These are phyloP conservation scores for Drosophila lacicola DNA, from an alignment of 2,888 invertebrate genomes.

Conservation along the genomic window DNA sequence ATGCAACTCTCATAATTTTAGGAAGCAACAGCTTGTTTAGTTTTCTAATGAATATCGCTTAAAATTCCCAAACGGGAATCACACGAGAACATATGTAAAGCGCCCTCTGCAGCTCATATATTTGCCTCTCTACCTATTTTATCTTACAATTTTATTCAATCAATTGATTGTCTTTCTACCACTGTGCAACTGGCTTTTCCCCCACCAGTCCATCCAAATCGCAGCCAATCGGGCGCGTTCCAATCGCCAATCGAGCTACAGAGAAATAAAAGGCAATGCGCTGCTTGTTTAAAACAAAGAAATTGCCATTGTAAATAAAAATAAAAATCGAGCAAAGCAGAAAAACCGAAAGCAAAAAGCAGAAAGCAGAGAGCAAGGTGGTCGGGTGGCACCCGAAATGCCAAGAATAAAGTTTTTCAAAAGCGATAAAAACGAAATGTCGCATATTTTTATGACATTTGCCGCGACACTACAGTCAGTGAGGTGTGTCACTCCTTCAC, in stretches of 20 bases:
- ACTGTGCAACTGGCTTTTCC: conserved; percentile 23
- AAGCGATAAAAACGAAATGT: conserved; percentile 86
- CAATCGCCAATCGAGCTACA: conserved; percentile 74
- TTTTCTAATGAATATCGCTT: too few relatives aligned
- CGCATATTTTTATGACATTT: conserved; percentile 86
- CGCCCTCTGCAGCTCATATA: too few relatives aligned
- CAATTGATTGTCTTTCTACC: neutral
- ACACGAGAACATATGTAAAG: too few relatives aligned
- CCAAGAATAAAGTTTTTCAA: conserved; percentile 84
- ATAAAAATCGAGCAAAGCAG: conserved; percentile 49
- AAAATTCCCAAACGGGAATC: too few relatives aligned
- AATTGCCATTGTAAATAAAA: conserved; percentile 80
- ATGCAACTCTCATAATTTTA: too few relatives aligned
- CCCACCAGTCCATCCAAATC: conserved; percentile 52
- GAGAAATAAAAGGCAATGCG: conserved; percentile 81
- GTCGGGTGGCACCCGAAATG: conserved; percentile 46
- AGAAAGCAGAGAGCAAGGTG: conserved; percentile 37
- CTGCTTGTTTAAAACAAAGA: conserved; percentile 81
- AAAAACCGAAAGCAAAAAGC: conserved; percentile 12
- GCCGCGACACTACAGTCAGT: conserved; percentile 53
- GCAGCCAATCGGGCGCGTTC: conserved; percentile 77
- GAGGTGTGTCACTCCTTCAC: conserved; percentile 41
- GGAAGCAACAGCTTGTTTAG: too few relatives aligned
- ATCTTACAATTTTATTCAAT: neutral
- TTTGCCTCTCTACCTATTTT: too few relatives aligned